A percentile compares a stretch with the other conserved stretches of the same genome.
Evolutionary conservation across 2,797 vertebrate genomes (phyloP).

Genomic region (Nasua narica): DNA sequence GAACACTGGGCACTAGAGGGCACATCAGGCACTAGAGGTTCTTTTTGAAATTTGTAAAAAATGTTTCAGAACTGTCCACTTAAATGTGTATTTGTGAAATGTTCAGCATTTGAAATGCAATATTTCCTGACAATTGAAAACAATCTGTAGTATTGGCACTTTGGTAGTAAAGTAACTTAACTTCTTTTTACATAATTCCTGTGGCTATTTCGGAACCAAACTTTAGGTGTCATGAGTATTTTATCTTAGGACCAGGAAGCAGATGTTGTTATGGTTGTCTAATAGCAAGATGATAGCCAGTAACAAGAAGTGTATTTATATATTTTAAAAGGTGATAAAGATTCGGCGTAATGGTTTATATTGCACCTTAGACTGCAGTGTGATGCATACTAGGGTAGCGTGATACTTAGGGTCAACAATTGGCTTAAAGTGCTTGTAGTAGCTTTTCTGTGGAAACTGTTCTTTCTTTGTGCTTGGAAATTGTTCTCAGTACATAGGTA

Average conservation of each 20-base stretch:
- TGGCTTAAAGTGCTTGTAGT: neutral
- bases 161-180: neutral
- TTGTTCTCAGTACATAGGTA: neutral
- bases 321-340: neutral
- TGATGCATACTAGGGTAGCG: fast-evolving
- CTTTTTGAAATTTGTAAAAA: neutral
- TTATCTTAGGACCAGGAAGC: conserved; percentile 51
- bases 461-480: neutral
- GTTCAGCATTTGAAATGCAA: conserved; percentile 46
- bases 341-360: neutral
- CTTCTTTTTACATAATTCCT: neutral
- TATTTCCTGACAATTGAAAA: conserved; percentile 28
- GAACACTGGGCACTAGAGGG: neutral
- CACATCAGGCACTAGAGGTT: neutral
- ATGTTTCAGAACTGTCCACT: neutral
- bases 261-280: conserved; percentile 88
- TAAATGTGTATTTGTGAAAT: neutral
- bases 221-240: conserved; percentile 36
- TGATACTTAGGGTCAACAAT: neutral
- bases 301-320: neutral
- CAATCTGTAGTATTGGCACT: neutral
- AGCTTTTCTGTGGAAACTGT: neutral
- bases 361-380: neutral
- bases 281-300: conserved; percentile 80
- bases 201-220: conserved; percentile 56